Base-by-base conservation (phyloP, 2,113 vertebrate species). In the Hyla sarda region DNA sequence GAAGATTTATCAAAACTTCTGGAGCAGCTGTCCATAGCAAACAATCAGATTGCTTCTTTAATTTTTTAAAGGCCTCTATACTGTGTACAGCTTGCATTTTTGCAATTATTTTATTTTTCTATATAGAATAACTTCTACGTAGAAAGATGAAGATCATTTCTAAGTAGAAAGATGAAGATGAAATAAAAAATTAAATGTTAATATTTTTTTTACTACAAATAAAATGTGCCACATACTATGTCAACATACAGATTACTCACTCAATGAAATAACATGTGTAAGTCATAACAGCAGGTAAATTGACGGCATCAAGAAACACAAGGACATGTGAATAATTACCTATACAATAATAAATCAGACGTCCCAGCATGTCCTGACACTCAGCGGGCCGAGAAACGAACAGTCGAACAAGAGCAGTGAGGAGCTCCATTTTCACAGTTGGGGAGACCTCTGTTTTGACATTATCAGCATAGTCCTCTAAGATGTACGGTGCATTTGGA, bases 351-450 rank as follows among this genome's bases (percentile, higher is more conserved):
- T 96, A 87, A 25, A 99, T 90, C 86, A 99, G 93, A 4, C 97
- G 94, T 12, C 98, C 98, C 12, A 99, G 93, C 92, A 90, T 95
- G 91, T 99, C 98, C 89, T 99, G 98, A 11, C 94, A 98, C 91
- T 99, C 97, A 0, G 98, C 97, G 0, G 98, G 97, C 0, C 97
- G 95, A 0, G 91, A 91, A 83, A 99, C 90, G 90, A 99, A 98
- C 7, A 99, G 93, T 3, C 95, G 94, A 89, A 96, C 52, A 74
- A 97, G 52, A 0, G 97, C 95, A 0, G 96, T 97, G 86, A 99
- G 95, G 0, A 99, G 93, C 92, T 99, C 98, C 94, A 96, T 92
- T 91, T 97, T 99, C 48, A 98, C 96, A 0, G 91, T 92, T 0
- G 94, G 88, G 47, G 93, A 96, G 0, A 90, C 73, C 92, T 98